phyloP scores from a whole-genome alignment of 2,888 invertebrate genomes.

The Halictus ligatus region DNA sequence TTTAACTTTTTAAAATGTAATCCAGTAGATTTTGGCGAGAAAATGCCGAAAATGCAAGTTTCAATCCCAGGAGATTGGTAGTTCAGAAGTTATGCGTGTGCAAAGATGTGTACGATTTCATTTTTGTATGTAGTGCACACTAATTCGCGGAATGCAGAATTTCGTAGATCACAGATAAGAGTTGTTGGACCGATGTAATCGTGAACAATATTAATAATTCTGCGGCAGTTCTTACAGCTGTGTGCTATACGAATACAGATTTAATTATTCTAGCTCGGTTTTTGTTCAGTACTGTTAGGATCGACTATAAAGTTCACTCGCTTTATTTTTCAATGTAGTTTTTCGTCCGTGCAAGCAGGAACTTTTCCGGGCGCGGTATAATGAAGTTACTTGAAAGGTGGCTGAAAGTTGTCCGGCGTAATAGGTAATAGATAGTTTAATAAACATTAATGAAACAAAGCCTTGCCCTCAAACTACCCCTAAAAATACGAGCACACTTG shows the following conservation, averaged over 20 bases:
- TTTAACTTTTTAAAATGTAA: no score
- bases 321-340: neutral
- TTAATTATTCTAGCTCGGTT: neutral
- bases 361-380: neutral
- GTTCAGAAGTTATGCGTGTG: no score
- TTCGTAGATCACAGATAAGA: neutral
- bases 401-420: neutral
- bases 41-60: no score
- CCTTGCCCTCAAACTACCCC: neutral
- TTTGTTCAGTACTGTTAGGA: neutral
- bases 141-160: no score
- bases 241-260: neutral
- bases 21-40: no score
- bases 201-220: neutral
- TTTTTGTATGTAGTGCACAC: no score
- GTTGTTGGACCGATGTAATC: neutral
- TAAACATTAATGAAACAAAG: neutral
- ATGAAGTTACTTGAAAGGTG: neutral
- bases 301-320: neutral
- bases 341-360: neutral
- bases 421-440: neutral
- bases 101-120: no score
- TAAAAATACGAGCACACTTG: neutral
- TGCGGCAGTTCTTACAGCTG: neutral
- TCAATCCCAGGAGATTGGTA: no score